phyloP scores from a whole-genome alignment of 2,113 vertebrate species.

The Clinocottus analis region DNA sequence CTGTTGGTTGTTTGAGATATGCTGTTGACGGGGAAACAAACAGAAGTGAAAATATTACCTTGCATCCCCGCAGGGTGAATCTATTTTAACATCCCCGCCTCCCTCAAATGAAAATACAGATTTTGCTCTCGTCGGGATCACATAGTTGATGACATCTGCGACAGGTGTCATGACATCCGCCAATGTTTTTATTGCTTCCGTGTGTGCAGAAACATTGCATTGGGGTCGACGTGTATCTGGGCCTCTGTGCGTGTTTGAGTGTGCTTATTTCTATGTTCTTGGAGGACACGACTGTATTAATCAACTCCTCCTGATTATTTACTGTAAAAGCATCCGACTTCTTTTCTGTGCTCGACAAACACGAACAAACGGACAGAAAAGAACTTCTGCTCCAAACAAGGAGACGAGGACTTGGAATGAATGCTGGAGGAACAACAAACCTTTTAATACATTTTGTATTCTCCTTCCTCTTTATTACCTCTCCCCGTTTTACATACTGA shows the following conservation, averaged over 20 bases:
- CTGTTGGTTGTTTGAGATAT: background rate
- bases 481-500: background rate
- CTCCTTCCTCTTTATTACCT: background rate
- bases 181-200: conserved; percentile 27
- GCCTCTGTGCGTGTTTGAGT: background rate
- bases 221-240: background rate
- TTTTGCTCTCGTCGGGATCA: conserved; percentile 20
- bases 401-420: background rate
- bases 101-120: conserved; percentile 21
- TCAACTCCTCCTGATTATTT: background rate
- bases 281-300: background rate
- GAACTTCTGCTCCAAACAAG: background rate
- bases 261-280: conserved; percentile 12
- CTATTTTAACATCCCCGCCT: background rate
- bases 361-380: background rate
- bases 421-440: background rate
- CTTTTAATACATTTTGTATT: background rate
- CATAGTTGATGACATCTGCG: conserved; percentile 32
- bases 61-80: background rate
- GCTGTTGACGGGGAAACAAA: conserved; percentile 17
- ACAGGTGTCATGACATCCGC: conserved; percentile 31
- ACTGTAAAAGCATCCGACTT: background rate
- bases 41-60: conserved; percentile 6
- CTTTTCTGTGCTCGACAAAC: background rate
- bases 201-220: background rate